Evolutionary conservation across 2,113 vertebrate species (phyloP), one percentile per base, ranked within the genome.

Genomic region (Limanda limanda): DNA sequence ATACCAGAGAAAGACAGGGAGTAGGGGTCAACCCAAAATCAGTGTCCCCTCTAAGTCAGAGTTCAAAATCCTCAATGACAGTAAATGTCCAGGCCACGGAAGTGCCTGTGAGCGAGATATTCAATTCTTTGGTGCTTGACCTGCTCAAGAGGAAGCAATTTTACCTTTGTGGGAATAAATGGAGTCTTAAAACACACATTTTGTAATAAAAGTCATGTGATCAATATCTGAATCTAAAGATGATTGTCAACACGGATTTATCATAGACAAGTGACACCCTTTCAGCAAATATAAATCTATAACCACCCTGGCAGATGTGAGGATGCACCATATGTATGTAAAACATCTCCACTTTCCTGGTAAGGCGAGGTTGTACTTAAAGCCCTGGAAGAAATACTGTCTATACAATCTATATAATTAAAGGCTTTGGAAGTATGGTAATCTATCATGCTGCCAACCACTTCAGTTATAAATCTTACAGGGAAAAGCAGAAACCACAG

Each of bases 1-100:
- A 86, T 61, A 42, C 14, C 40, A 9, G 9, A 25, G 54, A 2
- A 64, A 59, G 51, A 20, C 2, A 31, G 31, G 15, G 35, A 1
- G 12, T 6, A 2, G 4, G 20, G 40, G 27, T 64, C 42, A n/a
- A 71, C 63, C 21, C n/a, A 27, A 72, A 64, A 63, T 48, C 40
- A 14, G 60, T 17, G 31, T 40, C 68, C 72, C 13, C 40, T 59
- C 42, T 17, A 24, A 60, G 48, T 71, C 67, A 64, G 21, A 67
- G 62, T 77, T 85, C 69, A 79, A 71, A 78, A 57, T 60, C 54
- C 21, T 17, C 51, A 13, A 5, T 67, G 75, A 79, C 67, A 62
- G 78, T 60, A 72, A 78, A 67, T 54, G 70, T 8, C 14, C 55
- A 21, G 62, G 40, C 17, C 0, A 10, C 25, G 1, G 24, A 79